Percentiles rank a stretch among this genome's conserved stretches.
These are phyloP conservation scores for Aegithalos caudatus DNA, from an alignment of 2,113 vertebrate species.

Conservation along the genomic window DNA sequence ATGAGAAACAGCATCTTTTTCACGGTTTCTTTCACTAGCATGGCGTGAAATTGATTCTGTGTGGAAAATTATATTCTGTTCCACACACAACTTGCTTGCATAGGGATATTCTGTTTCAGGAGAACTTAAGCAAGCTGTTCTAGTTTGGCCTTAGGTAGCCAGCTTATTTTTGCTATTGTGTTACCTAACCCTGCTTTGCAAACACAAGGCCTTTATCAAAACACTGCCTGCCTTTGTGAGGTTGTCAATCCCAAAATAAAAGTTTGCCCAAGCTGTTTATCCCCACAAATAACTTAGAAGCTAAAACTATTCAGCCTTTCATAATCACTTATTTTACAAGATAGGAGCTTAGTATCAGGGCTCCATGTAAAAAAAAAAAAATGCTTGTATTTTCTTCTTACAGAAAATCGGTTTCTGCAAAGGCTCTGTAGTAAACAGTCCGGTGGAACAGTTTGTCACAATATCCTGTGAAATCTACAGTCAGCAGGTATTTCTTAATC, in stretches of 20 bases:
- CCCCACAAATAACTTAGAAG: background rate
- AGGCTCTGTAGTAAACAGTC: background rate
- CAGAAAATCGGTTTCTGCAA: slow-evolving; percentile 66
- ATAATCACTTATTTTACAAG: slow-evolving; percentile 16
- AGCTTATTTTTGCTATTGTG: background rate
- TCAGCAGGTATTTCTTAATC: slow-evolving; percentile 60
- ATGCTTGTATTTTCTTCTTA: background rate
- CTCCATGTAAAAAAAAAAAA: background rate
- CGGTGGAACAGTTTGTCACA: fast-evolving
- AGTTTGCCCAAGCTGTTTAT: background rate
- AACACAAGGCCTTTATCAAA: slow-evolving; percentile 9
- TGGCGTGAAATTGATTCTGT: background rate
- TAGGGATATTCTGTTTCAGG: background rate
- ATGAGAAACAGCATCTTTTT: background rate
- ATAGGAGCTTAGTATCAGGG: background rate
- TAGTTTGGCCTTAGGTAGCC: background rate
- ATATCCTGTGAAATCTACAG: slow-evolving; percentile 62
- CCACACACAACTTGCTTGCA: background rate
- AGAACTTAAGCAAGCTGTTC: background rate
- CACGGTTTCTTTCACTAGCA: background rate
- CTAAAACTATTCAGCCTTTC: background rate
- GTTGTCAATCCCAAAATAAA: slow-evolving; percentile 2
- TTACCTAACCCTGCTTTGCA: background rate
- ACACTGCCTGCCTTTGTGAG: background rate
- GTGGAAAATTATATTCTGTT: background rate